Conservation (phyloP, 2,888 invertebrate species). For the Dascillus cervinus region DNA sequence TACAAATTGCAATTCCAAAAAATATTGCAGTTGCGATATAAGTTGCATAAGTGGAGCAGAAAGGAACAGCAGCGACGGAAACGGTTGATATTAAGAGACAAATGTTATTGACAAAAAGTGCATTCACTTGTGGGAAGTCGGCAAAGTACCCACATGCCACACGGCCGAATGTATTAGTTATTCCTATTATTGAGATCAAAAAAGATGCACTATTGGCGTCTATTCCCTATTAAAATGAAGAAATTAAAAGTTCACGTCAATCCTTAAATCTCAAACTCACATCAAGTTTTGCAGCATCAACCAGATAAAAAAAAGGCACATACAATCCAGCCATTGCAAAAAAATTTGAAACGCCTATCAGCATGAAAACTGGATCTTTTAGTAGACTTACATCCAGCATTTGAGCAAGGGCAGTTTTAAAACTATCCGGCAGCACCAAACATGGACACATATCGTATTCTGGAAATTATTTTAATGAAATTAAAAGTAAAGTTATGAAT, state of each 20-base stretch:
- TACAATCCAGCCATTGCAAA: conserved; percentile 97
- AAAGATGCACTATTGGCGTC: conserved; percentile 64
- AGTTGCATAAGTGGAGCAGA: conserved; percentile 68
- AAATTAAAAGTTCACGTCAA: conserved; percentile 4
- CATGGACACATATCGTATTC: conserved; percentile 78
- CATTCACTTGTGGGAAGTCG: conserved; percentile 86
- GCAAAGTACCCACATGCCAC: conserved; percentile 85
- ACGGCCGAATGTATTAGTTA: conserved; percentile 91
- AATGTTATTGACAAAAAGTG: conserved; percentile 85
- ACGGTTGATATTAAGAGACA: conserved; percentile 87
- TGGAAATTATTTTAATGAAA: conserved; percentile 35
- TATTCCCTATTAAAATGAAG: conserved; percentile 53
- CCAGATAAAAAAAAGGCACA: conserved; percentile 92
- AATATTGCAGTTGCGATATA: conserved; percentile 77
- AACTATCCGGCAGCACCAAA: conserved; percentile 67
- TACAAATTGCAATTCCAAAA: conserved; percentile 88
- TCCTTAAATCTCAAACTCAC: conserved; percentile 53
- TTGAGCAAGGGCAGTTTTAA: conserved; percentile 73
- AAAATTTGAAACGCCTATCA: conserved; percentile 88
- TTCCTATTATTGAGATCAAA: conserved; percentile 76
- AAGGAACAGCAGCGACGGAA: conserved; percentile 74
- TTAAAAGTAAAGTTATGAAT: conserved; percentile 4
- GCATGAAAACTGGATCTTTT: conserved; percentile 81
- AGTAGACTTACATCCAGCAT: conserved; percentile 89
- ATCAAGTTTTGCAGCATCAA: conserved; percentile 67